Evolutionary conservation across 2,797 vertebrate species (phyloP).

Genomic region (Mormyrops boulengeri): DNA sequence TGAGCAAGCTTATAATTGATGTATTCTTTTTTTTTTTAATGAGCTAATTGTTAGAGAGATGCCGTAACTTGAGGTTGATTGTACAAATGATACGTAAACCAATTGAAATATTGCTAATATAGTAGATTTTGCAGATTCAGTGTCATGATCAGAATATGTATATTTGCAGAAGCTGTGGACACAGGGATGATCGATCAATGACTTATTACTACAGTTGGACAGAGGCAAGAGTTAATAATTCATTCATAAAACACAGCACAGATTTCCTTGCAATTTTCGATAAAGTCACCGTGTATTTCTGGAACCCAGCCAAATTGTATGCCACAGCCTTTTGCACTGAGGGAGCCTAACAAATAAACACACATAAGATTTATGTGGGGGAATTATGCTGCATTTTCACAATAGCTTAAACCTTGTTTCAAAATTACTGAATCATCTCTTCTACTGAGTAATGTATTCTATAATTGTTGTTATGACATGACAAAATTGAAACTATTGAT

Average conservation of each 20-base stretch:
- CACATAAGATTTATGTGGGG: neutral
- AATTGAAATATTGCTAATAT: neutral
- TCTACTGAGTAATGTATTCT: neutral
- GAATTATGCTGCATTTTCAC: neutral
- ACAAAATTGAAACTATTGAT: neutral
- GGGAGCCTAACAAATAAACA: neutral
- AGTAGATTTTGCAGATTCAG: neutral
- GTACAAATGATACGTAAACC: neutral
- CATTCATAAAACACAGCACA: neutral
- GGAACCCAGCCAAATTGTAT: neutral
- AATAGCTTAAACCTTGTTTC: neutral
- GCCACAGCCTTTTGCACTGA: neutral
- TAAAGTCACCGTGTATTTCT: neutral
- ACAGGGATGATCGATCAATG: neutral
- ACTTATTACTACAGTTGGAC: neutral
- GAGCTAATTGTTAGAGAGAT: neutral
- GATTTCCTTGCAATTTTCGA: neutral
- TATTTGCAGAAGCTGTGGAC: neutral
- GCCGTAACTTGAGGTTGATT: neutral
- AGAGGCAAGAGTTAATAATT: neutral
- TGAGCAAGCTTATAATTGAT: neutral
- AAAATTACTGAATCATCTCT: neutral
- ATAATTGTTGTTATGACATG: neutral
- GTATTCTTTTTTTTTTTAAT: neutral
- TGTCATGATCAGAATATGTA: neutral